phyloP scores from a whole-genome alignment of 1,140 invertebrate genomes.

The Drosophila suzukii region DNA sequence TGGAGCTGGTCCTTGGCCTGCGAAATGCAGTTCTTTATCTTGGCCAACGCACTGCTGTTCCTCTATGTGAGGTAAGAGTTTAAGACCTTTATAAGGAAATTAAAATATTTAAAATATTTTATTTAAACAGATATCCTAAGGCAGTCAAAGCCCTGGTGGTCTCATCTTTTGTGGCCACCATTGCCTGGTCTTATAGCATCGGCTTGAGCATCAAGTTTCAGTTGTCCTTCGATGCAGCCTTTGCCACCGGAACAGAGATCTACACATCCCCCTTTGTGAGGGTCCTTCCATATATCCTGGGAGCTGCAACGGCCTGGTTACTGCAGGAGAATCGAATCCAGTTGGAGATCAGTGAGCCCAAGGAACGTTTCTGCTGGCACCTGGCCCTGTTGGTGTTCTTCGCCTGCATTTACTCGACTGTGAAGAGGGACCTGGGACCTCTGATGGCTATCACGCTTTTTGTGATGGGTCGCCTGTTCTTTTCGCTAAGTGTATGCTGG shows the following conservation, averaged over 20 bases:
- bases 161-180: constrained; percentile 47
- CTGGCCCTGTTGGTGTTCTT: constrained; percentile 71
- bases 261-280: constrained; percentile 82
- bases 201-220: constrained; percentile 71
- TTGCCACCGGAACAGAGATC: constrained; percentile 80
- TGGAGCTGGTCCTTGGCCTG: constrained; percentile 94
- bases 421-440: constrained; percentile 67
- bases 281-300: constrained; percentile 76
- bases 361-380: constrained; percentile 74
- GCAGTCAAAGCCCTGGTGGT: constrained; percentile 56
- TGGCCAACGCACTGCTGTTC: constrained; percentile 85
- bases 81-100: not conserved
- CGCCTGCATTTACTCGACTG: constrained; percentile 77
- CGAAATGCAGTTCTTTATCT: constrained; percentile 92
- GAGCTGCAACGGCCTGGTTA: constrained; percentile 70
- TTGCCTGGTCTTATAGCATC: constrained; percentile 68
- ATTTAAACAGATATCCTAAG: constrained; percentile 59
- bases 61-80: constrained; percentile 85
- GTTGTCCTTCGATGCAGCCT: constrained; percentile 77
- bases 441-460: constrained; percentile 70
- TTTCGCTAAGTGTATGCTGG: constrained; percentile 78
- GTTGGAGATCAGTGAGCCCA: constrained; percentile 39
- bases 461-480: constrained; percentile 73
- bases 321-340: constrained; percentile 43
- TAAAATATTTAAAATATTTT: not conserved